A percentile compares a stretch with the other conserved stretches of the same genome.
phyloP scores from a whole-genome alignment of 2,113 vertebrate species.

The Nerophis ophidion region DNA sequence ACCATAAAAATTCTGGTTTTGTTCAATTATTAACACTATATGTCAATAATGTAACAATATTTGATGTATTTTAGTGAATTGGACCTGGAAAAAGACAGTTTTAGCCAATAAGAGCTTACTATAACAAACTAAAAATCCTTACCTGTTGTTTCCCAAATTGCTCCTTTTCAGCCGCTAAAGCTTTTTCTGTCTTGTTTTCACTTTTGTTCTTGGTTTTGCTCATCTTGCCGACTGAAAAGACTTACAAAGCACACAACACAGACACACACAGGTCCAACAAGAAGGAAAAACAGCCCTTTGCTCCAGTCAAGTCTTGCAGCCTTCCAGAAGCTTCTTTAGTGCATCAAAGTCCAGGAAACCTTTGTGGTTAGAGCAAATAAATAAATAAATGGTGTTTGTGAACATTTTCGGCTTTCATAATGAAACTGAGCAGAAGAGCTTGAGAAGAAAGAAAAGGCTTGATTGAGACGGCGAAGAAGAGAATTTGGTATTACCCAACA shows the following conservation, averaged over 20 bases:
- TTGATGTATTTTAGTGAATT: too few species aligned
- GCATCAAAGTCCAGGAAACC: too few species aligned
- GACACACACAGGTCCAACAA: not conserved
- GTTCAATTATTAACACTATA: too few species aligned
- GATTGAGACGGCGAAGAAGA: slow-evolving; percentile 11
- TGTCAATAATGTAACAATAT: too few species aligned
- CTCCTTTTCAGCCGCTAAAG: slow-evolving; percentile 70
- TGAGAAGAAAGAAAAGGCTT: not conserved
- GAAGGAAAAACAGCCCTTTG: too few species aligned
- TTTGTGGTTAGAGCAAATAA: fast-evolving
- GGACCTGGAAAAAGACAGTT: too few species aligned
- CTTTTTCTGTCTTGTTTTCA: slow-evolving; percentile 72
- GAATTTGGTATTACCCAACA: slow-evolving; percentile 62
- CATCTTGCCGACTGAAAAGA: slow-evolving; percentile 33
- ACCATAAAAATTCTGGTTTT: too few species aligned
- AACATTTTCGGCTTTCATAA: not conserved
- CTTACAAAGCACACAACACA: not conserved
- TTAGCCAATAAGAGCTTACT: too few species aligned
- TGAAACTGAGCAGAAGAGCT: not conserved
- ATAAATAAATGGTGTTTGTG: fast-evolving
- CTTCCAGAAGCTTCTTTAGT: too few species aligned
- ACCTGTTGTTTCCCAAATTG: slow-evolving; percentile 73
- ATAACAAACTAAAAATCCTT: not conserved
- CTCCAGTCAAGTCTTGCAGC: too few species aligned
- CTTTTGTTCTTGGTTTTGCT: slow-evolving; percentile 66